Evolutionary conservation across 2,113 vertebrate genomes (phyloP), one percentile per base, ranked within the genome.

Genomic region (Alaudala cheleensis): DNA sequence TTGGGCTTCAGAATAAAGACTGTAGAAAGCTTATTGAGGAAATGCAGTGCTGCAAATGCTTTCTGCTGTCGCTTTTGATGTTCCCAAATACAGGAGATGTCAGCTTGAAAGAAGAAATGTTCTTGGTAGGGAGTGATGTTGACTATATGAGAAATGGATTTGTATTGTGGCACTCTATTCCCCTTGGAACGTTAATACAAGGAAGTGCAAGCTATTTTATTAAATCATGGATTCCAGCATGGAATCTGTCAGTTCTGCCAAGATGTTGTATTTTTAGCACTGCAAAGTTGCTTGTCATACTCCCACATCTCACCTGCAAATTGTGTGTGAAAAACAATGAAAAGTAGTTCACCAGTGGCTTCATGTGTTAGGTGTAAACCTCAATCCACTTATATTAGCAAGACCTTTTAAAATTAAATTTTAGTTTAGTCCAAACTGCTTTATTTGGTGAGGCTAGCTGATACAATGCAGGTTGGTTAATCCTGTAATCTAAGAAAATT

Each of bases 151-250:
- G 85, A 95, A 87, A 93, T 51, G 50, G 67, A 73, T 93, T 84
- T 90, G 21, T 92, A 22, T 77, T 95, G 72, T 71, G 57, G 70
- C 88, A 78, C 47, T 26, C 21, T 61, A 80, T 86, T 87, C 62
- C 72, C 61, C 58, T 81, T 87, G 91, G 86, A 80, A 79, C 25
- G 1, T 62, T 62, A 90, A 64, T 74, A 88, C 62, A 79, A 61
- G 82, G 44, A 95, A 88, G 34, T 70, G 76, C 37, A 71, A 83
- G 47, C 49, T 92, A 34, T 89, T 92, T 95, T 90, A 95, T 93
- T 96, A 81, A 78, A 90, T 78, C 47, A 76, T 79, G 33, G 64
- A 79, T 93, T 81, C 60, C 39, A 15, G 39, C 37, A 42, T 74
- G 49, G 58, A 94, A 81, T 61, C 56, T 92, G 57, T 87, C 85